Conservation (phyloP, 2,888 invertebrate species). For the Phymatocera aterrima region DNA sequence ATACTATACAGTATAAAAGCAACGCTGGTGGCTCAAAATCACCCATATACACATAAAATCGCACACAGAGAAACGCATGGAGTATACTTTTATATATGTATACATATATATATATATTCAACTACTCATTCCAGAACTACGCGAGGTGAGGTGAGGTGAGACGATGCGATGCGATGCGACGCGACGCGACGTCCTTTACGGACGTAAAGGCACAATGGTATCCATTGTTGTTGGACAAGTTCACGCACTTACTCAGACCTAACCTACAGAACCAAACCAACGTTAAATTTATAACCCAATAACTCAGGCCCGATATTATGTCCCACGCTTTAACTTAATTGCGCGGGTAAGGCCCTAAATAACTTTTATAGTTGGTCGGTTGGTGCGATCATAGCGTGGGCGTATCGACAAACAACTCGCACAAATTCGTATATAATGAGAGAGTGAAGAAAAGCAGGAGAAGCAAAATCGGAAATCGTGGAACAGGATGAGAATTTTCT, state of each 20-base stretch:
- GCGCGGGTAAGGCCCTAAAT: conserved; percentile 40
- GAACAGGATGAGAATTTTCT: too few relatives aligned
- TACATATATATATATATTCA: conserved; percentile 40
- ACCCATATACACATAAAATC: conserved; percentile 11
- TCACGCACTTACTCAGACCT: conserved; percentile 29
- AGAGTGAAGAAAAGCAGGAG: not conserved
- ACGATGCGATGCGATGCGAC: too few relatives aligned
- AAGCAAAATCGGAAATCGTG: too few relatives aligned
- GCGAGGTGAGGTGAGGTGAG: too few relatives aligned
- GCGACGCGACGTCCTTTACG: conserved; percentile 27
- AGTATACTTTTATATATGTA: conserved; percentile 18
- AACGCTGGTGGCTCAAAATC: conserved; percentile 15
- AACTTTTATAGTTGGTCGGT: conserved; percentile 29
- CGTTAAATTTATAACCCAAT: conserved; percentile 42
- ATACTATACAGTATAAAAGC: conserved; percentile 18
- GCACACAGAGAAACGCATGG: too few relatives aligned
- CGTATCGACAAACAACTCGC: not conserved
- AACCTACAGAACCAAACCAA: not conserved
- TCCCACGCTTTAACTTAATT: conserved; percentile 44
- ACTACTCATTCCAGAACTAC: conserved; percentile 33
- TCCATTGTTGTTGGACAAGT: conserved; percentile 43
- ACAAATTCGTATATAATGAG: not conserved
- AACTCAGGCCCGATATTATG: conserved; percentile 45
- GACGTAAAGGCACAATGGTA: conserved; percentile 36
- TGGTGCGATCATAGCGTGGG: conserved; percentile 13